phyloP scores from a whole-genome alignment of 2,888 invertebrate species.

The Cynaeus angustus region DNA sequence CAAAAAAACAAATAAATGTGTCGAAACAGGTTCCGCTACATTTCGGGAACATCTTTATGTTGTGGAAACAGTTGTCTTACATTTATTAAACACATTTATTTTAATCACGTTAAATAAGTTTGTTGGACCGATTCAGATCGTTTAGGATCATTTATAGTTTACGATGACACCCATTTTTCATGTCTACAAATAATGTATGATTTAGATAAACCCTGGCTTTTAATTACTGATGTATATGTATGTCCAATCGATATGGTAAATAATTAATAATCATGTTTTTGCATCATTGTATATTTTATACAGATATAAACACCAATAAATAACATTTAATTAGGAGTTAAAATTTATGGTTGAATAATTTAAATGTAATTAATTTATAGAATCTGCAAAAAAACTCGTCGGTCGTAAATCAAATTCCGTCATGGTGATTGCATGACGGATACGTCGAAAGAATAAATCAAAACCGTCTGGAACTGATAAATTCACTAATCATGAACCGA shows the following conservation, averaged over 20 bases:
- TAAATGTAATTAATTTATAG: slow-evolving; percentile 52
- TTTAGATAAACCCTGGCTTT: slow-evolving; percentile 48
- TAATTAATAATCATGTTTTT: slow-evolving; percentile 51
- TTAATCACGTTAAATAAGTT: slow-evolving; percentile 42
- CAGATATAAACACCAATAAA: slow-evolving; percentile 52
- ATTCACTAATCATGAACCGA: slow-evolving; percentile 19
- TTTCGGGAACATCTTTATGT: background rate
- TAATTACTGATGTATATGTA: slow-evolving; percentile 47
- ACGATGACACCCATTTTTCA: slow-evolving; percentile 47
- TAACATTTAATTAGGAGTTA: slow-evolving; percentile 53
- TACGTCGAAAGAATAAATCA: slow-evolving; percentile 36
- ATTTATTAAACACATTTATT: slow-evolving; percentile 27
- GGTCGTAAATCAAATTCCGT: slow-evolving; percentile 53
- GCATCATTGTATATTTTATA: slow-evolving; percentile 47
- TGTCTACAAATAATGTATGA: slow-evolving; percentile 44
- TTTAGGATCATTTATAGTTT: slow-evolving; percentile 48
- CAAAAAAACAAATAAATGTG: too few species aligned
- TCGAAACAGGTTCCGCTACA: too few species aligned
- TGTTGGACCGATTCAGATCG: slow-evolving; percentile 35
- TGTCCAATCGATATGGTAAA: slow-evolving; percentile 46
- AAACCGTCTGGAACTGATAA: slow-evolving; percentile 42
- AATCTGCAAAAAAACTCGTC: slow-evolving; percentile 51
- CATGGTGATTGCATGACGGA: slow-evolving; percentile 36
- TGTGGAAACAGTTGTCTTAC: background rate
- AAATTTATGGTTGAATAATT: slow-evolving; percentile 53